Percentiles rank a stretch among this genome's conserved stretches.
These are phyloP conservation scores for Drosophila cracens DNA, from an alignment of 2,888 invertebrate species.

Conservation along the genomic window DNA sequence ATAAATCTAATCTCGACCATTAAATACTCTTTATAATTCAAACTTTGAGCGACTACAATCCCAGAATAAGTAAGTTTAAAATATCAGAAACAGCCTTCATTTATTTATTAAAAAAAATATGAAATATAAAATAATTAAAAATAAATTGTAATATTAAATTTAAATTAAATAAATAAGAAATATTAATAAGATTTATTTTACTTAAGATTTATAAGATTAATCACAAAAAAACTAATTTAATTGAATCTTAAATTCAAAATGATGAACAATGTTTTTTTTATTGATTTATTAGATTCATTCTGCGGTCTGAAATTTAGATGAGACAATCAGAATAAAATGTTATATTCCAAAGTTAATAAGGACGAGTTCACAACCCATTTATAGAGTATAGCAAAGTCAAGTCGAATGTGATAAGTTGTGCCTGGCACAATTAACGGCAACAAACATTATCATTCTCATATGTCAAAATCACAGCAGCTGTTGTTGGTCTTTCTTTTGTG, in stretches of 20 bases:
- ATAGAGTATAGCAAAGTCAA: conserved; percentile 21
- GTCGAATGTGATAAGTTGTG: conserved; percentile 25
- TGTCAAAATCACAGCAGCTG: conserved; percentile 72
- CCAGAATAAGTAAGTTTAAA: neutral
- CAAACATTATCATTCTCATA: conserved; percentile 56
- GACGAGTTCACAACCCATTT: neutral
- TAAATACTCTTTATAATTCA: conserved; percentile 2
- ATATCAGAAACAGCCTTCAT: neutral
- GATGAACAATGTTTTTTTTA: neutral
- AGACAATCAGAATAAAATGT: neutral
- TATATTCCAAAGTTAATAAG: neutral
- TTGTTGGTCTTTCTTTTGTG: conserved; percentile 24
- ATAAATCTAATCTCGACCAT: neutral
- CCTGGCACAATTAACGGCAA: conserved; percentile 42
- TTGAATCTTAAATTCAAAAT: neutral
- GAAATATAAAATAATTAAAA: neutral
- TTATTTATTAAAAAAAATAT: neutral
- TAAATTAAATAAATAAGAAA: neutral
- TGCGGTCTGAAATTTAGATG: neutral
- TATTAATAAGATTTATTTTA: neutral
- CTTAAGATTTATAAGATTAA: neutral
- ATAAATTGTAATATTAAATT: neutral
- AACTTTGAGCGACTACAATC: neutral
- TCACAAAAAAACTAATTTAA: neutral
- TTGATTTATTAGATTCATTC: neutral